A percentile compares a stretch with the other conserved stretches of the same genome.
Conservation (phyloP, 1,140 invertebrate genomes). For the Chymomyza costata region DNA sequence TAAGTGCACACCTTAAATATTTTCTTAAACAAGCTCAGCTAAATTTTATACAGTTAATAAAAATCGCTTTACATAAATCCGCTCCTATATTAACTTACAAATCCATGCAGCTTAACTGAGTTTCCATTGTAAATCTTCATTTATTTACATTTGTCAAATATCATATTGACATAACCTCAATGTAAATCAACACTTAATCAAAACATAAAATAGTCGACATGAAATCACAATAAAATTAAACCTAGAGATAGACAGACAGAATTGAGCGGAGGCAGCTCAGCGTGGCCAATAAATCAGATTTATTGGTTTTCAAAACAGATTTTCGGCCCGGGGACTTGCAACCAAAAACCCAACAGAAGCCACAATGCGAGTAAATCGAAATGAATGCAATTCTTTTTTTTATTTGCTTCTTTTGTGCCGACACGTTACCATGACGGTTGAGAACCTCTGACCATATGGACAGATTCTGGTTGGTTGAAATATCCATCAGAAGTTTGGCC, state of each 20-base stretch:
- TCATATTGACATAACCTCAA: not conserved
- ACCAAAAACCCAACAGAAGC: slow-evolving; percentile 32
- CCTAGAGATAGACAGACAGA: slow-evolving; percentile 1
- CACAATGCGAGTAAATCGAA: slow-evolving; percentile 50
- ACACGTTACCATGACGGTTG: slow-evolving; percentile 43
- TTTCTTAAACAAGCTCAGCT: too few relatives aligned
- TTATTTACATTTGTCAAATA: not conserved
- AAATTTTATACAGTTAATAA: too few relatives aligned
- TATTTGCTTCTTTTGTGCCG: slow-evolving; percentile 4
- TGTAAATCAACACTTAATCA: slow-evolving; percentile 22
- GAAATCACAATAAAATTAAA: slow-evolving; percentile 23
- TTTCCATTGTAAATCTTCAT: not conserved
- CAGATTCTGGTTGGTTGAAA: slow-evolving; percentile 26
- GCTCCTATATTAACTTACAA: too few relatives aligned
- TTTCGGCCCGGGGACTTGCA: too few relatives aligned
- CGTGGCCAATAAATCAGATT: slow-evolving; percentile 67
- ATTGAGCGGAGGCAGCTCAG: slow-evolving; percentile 9
- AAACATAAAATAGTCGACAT: slow-evolving; percentile 10
- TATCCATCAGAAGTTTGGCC: slow-evolving; percentile 58
- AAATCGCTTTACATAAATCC: too few relatives aligned
- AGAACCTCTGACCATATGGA: slow-evolving; percentile 47
- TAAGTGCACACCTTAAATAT: too few relatives aligned
- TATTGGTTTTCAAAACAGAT: slow-evolving; percentile 73
- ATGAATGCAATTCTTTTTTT: slow-evolving; percentile 24
- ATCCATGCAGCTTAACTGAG: too few relatives aligned